Base-by-base conservation (phyloP, 1,140 invertebrate genomes). In the Calycopis cecrops region DNA sequence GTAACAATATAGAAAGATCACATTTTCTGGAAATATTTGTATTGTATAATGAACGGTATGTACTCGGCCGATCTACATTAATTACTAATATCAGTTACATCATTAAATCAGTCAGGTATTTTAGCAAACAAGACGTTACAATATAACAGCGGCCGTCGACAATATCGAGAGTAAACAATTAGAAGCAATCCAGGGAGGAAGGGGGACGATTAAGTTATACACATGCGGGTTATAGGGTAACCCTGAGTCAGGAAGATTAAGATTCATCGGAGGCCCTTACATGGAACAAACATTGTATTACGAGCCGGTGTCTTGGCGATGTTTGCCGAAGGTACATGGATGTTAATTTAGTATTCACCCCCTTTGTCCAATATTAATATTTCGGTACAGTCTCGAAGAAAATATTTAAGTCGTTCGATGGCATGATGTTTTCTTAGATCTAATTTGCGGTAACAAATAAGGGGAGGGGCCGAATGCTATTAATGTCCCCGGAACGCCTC, bases 141-240 rank as follows among this genome's bases (percentile, higher is more conserved):
- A 63, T 65, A 69, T 67, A 65, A 63, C 58, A 63, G 52, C 58
- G 58, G 62, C 54, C 62, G 55, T 63, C 62, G 71, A 86, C 79
- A 84, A 85, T 84, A 85, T 85, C 76, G 76, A 69, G 69, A 72
- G 83, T 79, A 86, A 86, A 86, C 83, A 86, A 84, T 86, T 86
- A 86, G 74, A 83, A 72, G 74, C 69, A 76, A 78, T 67, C 75
- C 79, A 66, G 76, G 79, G 65, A 63, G 65, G 61, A 62, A 66
- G 69, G 69, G 76, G 69, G 69, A 66, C 78, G 77, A 85, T 85
- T 85, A 84, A 85, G 82, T 85, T 85, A 85, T 81, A 83, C 77
- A 81, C 73, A 84, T 84, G 74, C 82, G 80, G 82, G 82, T 72
- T 80, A 81, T 60, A 77, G 79, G 78, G 79, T 78, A 82, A 80